phyloP scores from a whole-genome alignment of 2,797 vertebrate genomes.

The Leuciscus waleckii region DNA sequence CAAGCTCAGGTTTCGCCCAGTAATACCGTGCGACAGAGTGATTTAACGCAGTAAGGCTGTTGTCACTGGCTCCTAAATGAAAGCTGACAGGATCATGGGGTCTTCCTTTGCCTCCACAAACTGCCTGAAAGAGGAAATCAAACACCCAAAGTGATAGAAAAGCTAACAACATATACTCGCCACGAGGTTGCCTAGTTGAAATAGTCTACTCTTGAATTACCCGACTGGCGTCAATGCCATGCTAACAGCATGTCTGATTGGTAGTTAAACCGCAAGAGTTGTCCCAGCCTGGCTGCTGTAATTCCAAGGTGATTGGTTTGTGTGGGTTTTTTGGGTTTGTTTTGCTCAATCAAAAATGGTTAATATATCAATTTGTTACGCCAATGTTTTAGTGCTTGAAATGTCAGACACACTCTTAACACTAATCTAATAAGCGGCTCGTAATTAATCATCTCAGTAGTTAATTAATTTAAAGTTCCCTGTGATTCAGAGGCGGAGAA shows the following conservation, averaged over 20 bases:
- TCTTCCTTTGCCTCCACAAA: slow-evolving; percentile 24
- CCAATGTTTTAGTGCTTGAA: neutral
- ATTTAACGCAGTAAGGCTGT: slow-evolving; percentile 36
- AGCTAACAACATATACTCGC: slow-evolving; percentile 20
- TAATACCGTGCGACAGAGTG: slow-evolving; percentile 21
- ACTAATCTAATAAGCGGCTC: slow-evolving; percentile 24
- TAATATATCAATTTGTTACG: neutral
- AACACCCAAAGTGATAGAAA: slow-evolving; percentile 25
- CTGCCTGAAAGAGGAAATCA: slow-evolving; percentile 30
- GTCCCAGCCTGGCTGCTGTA: neutral
- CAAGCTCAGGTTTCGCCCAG: slow-evolving; percentile 25
- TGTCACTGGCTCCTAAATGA: slow-evolving; percentile 25
- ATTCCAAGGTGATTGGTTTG: slow-evolving; percentile 6
- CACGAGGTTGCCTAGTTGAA: neutral
- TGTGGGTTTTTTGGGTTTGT: neutral
- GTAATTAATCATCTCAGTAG: slow-evolving; percentile 14
- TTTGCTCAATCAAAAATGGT: neutral
- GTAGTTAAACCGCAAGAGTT: neutral
- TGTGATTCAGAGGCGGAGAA: neutral
- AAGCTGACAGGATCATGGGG: slow-evolving; percentile 42
- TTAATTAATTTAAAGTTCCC: slow-evolving; percentile 33
- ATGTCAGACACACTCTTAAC: slow-evolving; percentile 23
- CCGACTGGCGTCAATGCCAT: neutral
- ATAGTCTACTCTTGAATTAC: neutral
- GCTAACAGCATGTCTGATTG: slow-evolving; percentile 22